A percentile compares a stretch with the other conserved stretches of the same genome.
Evolutionary conservation across 2,888 invertebrate species (phyloP).

Genomic region (Exephanes ischioxanthus): DNA sequence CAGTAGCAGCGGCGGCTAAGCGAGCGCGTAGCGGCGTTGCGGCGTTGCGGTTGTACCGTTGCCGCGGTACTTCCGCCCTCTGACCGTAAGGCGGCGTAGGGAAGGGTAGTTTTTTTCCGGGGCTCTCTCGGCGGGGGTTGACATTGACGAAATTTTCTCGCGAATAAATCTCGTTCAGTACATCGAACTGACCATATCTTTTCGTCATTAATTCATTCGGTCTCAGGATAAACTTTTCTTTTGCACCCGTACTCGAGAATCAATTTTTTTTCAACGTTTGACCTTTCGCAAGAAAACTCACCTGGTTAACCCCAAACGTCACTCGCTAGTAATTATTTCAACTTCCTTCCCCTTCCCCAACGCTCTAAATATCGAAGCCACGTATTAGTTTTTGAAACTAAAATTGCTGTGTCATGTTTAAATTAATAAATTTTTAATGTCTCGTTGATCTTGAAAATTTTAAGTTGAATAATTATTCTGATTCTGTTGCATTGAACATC

Average conservation of each 20-base stretch:
- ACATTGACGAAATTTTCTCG: slow-evolving; percentile 42
- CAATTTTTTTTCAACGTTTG: slow-evolving; percentile 15
- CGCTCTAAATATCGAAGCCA: neutral
- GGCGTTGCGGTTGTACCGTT: slow-evolving; percentile 69
- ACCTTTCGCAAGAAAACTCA: slow-evolving; percentile 13
- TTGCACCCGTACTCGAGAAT: neutral
- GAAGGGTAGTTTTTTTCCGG: slow-evolving; percentile 70
- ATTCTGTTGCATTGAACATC: neutral
- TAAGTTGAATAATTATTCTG: neutral
- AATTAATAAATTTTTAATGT: neutral
- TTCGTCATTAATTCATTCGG: neutral
- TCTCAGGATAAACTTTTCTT: neutral
- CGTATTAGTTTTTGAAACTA: neutral
- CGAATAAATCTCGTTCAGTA: slow-evolving; percentile 16
- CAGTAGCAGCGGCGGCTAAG: neutral
- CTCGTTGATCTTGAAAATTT: neutral
- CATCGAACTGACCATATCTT: neutral
- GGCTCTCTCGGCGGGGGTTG: slow-evolving; percentile 42
- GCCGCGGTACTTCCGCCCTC: slow-evolving; percentile 76
- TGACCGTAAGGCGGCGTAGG: slow-evolving; percentile 69
- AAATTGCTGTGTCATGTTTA: neutral
- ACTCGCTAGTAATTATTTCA: slow-evolving; percentile 49
- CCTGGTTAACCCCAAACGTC: slow-evolving; percentile 49
- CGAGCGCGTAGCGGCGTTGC: slow-evolving; percentile 43
- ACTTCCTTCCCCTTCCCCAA: slow-evolving; percentile 19